Percentiles rank a stretch among this genome's conserved stretches.
Evolutionary conservation across 2,797 vertebrate genomes (phyloP).

Genomic region (Lepilemur septentrionalis): DNA sequence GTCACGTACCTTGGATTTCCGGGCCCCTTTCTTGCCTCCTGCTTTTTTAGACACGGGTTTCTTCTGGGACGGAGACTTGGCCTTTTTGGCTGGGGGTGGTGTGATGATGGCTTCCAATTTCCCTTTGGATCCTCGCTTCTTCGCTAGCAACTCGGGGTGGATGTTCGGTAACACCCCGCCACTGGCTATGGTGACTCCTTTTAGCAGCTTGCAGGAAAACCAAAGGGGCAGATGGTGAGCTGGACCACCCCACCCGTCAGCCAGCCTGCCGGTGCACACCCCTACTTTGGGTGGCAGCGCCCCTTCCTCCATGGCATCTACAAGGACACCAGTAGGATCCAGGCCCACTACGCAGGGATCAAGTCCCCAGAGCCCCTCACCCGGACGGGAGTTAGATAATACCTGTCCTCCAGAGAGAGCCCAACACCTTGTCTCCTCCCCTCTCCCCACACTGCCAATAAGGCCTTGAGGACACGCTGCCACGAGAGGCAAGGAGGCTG

Average conservation of each 20-base stretch:
- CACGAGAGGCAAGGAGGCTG: neutral
- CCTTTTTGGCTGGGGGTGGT: constrained; percentile 93
- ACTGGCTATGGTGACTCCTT: constrained; percentile 97
- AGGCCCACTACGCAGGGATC: neutral
- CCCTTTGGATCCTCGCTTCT: constrained; percentile 95
- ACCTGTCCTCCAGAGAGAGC: neutral
- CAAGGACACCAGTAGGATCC: neutral
- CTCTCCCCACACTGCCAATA: neutral
- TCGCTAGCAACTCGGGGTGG: constrained; percentile 96
- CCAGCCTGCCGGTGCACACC: neutral
- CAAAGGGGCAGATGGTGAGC: constrained; percentile 29
- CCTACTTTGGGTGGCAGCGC: neutral
- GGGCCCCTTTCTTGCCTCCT: constrained; percentile 89
- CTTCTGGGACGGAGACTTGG: constrained; percentile 91
- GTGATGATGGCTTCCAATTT: constrained; percentile 96
- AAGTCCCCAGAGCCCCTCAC: neutral
- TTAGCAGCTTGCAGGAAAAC: constrained; percentile 89
- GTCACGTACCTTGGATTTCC: constrained; percentile 91
- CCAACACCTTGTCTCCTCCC: neutral
- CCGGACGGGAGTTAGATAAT: neutral
- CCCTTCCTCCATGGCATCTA: neutral
- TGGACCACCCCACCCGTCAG: neutral
- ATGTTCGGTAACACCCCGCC: constrained; percentile 98
- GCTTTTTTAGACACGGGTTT: constrained; percentile 91
- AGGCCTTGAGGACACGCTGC: neutral